Base-by-base conservation (phyloP, 2,888 invertebrate species). In the Pyrrhia umbra region DNA sequence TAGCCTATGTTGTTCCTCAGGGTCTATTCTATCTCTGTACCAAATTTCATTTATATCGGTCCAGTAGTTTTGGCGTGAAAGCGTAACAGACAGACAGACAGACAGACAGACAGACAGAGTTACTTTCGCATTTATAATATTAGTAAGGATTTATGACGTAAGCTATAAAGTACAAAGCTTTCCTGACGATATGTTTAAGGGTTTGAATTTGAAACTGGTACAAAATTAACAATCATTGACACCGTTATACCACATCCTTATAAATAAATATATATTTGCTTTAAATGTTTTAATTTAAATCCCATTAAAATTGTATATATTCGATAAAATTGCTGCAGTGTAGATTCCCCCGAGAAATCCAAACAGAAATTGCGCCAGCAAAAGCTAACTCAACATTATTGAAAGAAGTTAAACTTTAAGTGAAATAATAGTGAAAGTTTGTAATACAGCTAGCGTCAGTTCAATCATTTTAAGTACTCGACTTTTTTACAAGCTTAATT, bases 81-180 rank as follows among this genome's bases (percentile, higher is more conserved):
- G n/a, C n/a, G n/a, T n/a, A n/a, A n/a, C n/a, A n/a, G n/a, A n/a
- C n/a, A n/a, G n/a, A n/a, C n/a, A n/a, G n/a, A n/a, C n/a, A n/a
- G n/a, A n/a, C n/a, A n/a, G n/a, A n/a, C n/a, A n/a, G n/a, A n/a
- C n/a, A n/a, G n/a, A n/a, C n/a, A n/a, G n/a, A n/a, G n/a, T n/a
- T n/a, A n/a, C n/a, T n/a, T n/a, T n/a, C n/a, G n/a, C n/a, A n/a
- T n/a, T n/a, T n/a, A n/a, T n/a, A n/a, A n/a, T n/a, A n/a, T n/a
- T n/a, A n/a, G n/a, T n/a, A n/a, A n/a, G n/a, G n/a, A n/a, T 70
- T 55, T 59, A 73, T 55, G 37, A 59, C 23, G 16, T 10, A 37
- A 30, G 50, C 42, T 59, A 23, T 55, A 50, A 57, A 46, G 27
- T 55, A 40, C 9, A 34, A 42, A 47, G 27, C 6, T 73, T 45